Percentiles rank a stretch among this genome's conserved stretches.
Evolutionary conservation across 2,797 vertebrate genomes (phyloP).

Genomic region (Trachops cirrhosus): DNA sequence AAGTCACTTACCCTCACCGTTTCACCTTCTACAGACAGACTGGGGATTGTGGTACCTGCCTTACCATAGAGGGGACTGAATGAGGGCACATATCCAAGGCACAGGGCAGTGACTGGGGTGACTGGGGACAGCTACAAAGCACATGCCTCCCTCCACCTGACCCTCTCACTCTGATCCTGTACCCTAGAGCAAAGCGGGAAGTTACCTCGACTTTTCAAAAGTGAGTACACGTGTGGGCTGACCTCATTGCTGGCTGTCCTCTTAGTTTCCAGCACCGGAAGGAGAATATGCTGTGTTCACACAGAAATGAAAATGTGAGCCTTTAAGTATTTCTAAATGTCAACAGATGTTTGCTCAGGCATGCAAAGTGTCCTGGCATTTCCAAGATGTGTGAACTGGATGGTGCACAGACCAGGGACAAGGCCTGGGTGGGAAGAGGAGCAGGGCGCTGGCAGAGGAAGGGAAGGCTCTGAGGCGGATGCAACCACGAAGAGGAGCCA

Average conservation of each 20-base stretch:
- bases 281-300: neutral
- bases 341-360: neutral
- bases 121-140: neutral
- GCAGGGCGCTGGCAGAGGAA: neutral
- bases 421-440: neutral
- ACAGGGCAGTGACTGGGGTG: neutral
- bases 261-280: neutral
- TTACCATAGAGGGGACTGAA: neutral
- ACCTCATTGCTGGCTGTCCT: neutral
- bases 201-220: neutral
- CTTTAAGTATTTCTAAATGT: neutral
- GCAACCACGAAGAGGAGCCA: neutral
- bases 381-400: neutral
- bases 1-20: neutral
- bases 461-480: neutral
- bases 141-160: rapidly evolving
- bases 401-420: neutral
- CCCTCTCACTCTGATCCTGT: neutral
- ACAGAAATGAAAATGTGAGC: neutral
- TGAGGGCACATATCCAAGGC: neutral
- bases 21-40: neutral
- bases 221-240: neutral
- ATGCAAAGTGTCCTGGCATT: neutral
- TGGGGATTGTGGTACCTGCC: neutral
- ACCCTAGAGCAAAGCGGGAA: neutral